Evolutionary conservation across 2,113 vertebrate species (phyloP), one percentile per base, ranked within the genome.

Genomic region (Crotalus horridus): DNA sequence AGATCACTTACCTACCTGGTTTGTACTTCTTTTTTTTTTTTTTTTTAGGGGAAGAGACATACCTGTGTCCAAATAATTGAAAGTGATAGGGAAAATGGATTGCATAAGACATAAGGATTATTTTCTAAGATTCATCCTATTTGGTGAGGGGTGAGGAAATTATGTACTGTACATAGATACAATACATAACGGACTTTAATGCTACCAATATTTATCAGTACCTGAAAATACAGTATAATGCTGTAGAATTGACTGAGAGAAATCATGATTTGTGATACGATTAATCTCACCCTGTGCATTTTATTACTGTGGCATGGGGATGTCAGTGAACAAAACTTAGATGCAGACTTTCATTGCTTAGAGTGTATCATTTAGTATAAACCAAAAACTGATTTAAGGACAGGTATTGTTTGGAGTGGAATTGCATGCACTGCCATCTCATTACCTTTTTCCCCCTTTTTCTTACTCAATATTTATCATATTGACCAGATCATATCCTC

Each of bases 1-100:
- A 94, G 81, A 93, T 11, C 88, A 93, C 3, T 85, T 92, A 26
- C 91, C 95, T 94, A 91, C 94, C 95, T 90, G 92, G 43, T 58
- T 95, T 95, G 94, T 90, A 9, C 51, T 46, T 46, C 46, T 46
- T 46, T 4, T 43, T 48, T 8, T 48, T 48, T 8, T 48, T 48
- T 12, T 48, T 88, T 87, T 51, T 87, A 33, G 46, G 12, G 55
- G 58, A 12, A 8, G n/a, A 39, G 15, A 15, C 33, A 9, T 24
- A 55, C 33, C 23, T 86, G 13, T 61, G 6, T 93, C 12, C 85
- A 85, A 59, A 53, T 53, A 61, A 33, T 86, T 85, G 55, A 93
- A 95, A 90, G 12, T 21, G 17, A 85, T 90, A 56, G 56, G 74
- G 11, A 6, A 92, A 87, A 95, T 89, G 92, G 46, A 53, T 92